Evolutionary conservation across 2,888 invertebrate genomes (phyloP).

Genomic region (Scotopteryx bipunctaria): DNA sequence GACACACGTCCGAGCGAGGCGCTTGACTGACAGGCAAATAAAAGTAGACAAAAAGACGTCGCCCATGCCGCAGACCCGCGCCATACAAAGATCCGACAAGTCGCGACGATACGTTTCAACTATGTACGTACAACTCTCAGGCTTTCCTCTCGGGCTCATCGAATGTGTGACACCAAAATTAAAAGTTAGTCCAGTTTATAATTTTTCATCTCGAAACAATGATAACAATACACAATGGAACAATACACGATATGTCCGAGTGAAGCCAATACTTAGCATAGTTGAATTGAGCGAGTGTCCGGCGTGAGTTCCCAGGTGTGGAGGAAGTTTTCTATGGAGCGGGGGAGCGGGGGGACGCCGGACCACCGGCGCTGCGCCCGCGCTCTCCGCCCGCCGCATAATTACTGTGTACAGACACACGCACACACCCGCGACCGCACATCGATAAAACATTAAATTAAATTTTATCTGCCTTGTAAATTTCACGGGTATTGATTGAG

Average conservation of each 20-base stretch:
- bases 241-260: conserved; percentile 51
- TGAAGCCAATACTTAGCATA: conserved; percentile 40
- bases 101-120: not conserved
- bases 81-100: conserved; percentile 25
- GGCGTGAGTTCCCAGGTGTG: conserved; percentile 72
- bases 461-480: conserved; percentile 79
- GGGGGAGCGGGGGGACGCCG: conserved; percentile 50
- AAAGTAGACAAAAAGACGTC: conserved; percentile 66
- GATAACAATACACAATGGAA: conserved; percentile 48
- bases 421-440: conserved; percentile 56
- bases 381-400: conserved; percentile 76
- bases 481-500: conserved; percentile 74
- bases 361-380: conserved; percentile 80
- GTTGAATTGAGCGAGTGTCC: conserved; percentile 60
- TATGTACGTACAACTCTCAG: conserved; percentile 61
- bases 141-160: conserved; percentile 59
- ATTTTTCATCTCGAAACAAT: conserved; percentile 41
- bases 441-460: conserved; percentile 77
- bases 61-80: conserved; percentile 36
- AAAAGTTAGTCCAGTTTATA: conserved; percentile 43
- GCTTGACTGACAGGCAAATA: conserved; percentile 78
- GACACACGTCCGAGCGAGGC: conserved; percentile 60
- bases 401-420: conserved; percentile 77
- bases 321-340: conserved; percentile 56
- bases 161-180: conserved; percentile 37